A percentile compares a stretch with the other conserved stretches of the same genome.
Evolutionary conservation across 53 echinoderm and acorn worm species (phyloP).

Genomic region (Paelopatides confundens): DNA sequence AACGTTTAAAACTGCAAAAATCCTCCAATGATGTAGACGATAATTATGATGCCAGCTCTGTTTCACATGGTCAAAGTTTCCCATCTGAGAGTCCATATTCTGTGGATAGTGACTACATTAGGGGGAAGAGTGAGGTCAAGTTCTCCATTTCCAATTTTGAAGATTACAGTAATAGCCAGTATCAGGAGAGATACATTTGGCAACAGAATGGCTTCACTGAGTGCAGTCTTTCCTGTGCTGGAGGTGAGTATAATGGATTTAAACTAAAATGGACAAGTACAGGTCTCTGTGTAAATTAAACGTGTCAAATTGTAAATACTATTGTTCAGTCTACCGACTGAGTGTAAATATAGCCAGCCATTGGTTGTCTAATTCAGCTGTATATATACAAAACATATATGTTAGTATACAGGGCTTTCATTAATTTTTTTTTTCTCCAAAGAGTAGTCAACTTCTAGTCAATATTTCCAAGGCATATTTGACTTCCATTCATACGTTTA

Average conservation of each 20-base stretch:
- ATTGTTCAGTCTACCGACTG: too few species aligned
- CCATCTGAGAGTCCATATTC: conserved; percentile 23
- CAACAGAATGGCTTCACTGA: conserved; percentile 74
- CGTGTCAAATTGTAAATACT: not conserved
- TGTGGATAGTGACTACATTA: not conserved
- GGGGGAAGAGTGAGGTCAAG: not conserved
- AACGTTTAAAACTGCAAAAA: not conserved
- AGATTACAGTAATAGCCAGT: conserved; percentile 33
- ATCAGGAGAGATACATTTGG: conserved; percentile 68
- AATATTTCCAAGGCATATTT: too few species aligned
- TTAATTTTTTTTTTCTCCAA: too few species aligned
- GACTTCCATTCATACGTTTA: too few species aligned
- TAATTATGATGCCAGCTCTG: not conserved
- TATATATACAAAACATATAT: too few species aligned
- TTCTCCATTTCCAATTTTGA: not conserved
- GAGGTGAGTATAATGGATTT: conserved; percentile 76
- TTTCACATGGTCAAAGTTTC: not conserved
- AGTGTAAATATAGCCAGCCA: too few species aligned
- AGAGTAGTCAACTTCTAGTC: too few species aligned
- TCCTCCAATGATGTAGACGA: not conserved
- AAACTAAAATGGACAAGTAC: too few species aligned
- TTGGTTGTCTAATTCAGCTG: too few species aligned
- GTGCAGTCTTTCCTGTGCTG: conserved; percentile 92
- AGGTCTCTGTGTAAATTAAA: too few species aligned
- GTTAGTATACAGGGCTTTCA: too few species aligned